Evolutionary conservation across 2,888 invertebrate genomes (phyloP), one percentile per base, ranked within the genome.

Genomic region (Halictus quadricinctus): DNA sequence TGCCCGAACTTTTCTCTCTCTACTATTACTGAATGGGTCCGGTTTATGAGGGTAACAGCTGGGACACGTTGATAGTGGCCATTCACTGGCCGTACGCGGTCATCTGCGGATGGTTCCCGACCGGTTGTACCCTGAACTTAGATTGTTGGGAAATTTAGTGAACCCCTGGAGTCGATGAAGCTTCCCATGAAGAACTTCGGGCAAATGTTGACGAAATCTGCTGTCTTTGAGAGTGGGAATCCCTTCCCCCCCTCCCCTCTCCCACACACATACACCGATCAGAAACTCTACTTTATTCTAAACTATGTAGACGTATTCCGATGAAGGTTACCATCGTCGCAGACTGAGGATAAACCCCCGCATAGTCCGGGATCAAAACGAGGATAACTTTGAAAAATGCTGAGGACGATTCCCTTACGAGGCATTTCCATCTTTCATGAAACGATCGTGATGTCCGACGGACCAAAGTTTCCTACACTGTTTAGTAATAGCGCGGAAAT

Each of bases 11-110:
- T 60, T 64, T 64, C 60, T 29, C 18, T 15, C 43, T 60, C 25
- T 29, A n/a, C 36, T 69, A 41, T n/a, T 72, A 48, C 72, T 48
- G 29, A 48, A 48, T 48, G 72, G 72, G 48, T 72, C 29, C 43
- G 72, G 48, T 72, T 72, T 72, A 48, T 48, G 72, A 72, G 72
- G 72, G 48, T 50, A 60, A 76, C 43, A 76, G 75, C 58, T 60
- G 43, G 75, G 60, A 76, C 60, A 76, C 75, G 60, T 25, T 48
- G 72, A 72, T 72, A 72, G 48, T 48, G 72, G 48, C 48, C 72
- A 72, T 72, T 72, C 48, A 29, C 72, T 72, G 72, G 46, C 72
- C 72, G 69, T 69, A 36, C 69, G 69, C 69, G 69, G 69, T 69
- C 69, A 69, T 69, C 69, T 69, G 69, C 48, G 72, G 48, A 72